phyloP scores from a whole-genome alignment of 2,888 invertebrate genomes.

The Pseudococcus viburni region DNA sequence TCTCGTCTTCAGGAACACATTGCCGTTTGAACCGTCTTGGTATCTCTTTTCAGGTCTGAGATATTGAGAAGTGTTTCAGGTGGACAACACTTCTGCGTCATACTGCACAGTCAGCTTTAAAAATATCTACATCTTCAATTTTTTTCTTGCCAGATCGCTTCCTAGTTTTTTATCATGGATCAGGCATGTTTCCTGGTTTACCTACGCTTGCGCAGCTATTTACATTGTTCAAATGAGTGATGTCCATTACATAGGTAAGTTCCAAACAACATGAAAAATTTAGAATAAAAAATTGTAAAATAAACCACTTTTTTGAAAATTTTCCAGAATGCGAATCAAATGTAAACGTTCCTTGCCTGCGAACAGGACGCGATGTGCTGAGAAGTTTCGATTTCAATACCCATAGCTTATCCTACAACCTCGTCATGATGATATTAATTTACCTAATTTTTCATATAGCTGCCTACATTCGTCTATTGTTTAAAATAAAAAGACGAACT shows the following conservation, averaged over 20 bases:
- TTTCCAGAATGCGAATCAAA: constrained; percentile 68
- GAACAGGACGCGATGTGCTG: constrained; percentile 81
- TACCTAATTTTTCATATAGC: constrained; percentile 71
- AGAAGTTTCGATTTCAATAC: constrained; percentile 81
- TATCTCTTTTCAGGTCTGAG: too few relatives aligned
- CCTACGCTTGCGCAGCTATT: constrained; percentile 4
- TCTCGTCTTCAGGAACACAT: too few relatives aligned
- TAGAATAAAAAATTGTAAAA: background rate
- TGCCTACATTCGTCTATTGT: constrained; percentile 31
- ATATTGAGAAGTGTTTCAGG: too few relatives aligned
- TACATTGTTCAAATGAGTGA: constrained; percentile 21
- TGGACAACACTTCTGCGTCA: too few relatives aligned
- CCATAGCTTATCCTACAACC: constrained; percentile 77
- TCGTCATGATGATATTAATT: constrained; percentile 76
- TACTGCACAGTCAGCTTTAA: too few relatives aligned
- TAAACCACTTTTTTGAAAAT: too few relatives aligned
- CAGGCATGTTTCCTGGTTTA: constrained; percentile 47
- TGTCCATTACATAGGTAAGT: constrained; percentile 44
- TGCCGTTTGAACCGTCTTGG: too few relatives aligned
- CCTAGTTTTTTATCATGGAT: constrained; percentile 48
- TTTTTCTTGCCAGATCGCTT: constrained; percentile 12
- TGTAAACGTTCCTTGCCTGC: constrained; percentile 80
- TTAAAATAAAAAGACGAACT: background rate
- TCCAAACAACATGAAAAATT: background rate
- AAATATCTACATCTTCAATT: background rate